Conservation (phyloP, 2,888 invertebrate genomes). For the Ophraella communa region DNA sequence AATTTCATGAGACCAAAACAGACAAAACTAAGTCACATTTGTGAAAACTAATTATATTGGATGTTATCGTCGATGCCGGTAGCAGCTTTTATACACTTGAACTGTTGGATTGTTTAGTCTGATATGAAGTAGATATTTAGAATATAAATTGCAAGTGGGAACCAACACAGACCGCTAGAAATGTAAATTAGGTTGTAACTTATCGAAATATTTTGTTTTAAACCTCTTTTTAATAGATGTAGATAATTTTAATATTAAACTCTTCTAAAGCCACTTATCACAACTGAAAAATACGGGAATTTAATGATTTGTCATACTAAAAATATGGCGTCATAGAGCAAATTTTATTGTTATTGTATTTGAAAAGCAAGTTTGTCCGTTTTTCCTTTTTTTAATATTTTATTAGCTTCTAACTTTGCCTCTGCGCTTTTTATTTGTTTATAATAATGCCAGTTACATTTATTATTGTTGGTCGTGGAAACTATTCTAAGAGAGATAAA, state of each 20-base stretch:
- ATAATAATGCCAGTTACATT: too few relatives aligned
- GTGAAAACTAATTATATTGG: conserved; percentile 32
- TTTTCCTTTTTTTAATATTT: too few relatives aligned
- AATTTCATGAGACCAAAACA: neutral
- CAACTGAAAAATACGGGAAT: too few relatives aligned
- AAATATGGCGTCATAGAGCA: too few relatives aligned
- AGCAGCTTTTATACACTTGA: conserved; percentile 28
- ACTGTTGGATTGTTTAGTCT: conserved; percentile 32
- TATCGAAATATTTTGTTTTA: conserved; percentile 15
- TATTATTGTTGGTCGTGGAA: too few relatives aligned
- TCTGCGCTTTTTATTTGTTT: too few relatives aligned
- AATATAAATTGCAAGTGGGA: conserved; percentile 31
- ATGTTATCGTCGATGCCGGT: conserved; percentile 10
- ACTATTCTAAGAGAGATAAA: too few relatives aligned
- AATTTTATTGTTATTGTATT: too few relatives aligned
- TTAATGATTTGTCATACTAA: too few relatives aligned
- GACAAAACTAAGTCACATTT: conserved; percentile 20
- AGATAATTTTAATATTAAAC: conserved; percentile 1
- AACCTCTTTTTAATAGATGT: neutral
- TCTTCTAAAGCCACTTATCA: too few relatives aligned
- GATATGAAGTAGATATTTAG: conserved; percentile 34
- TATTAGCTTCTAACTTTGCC: too few relatives aligned
- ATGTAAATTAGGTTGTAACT: conserved; percentile 15
- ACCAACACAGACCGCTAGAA: conserved; percentile 12
- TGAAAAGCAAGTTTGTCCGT: too few relatives aligned